Evolutionary conservation across 2,113 vertebrate genomes (phyloP).

Genomic region (Hassar affinis): DNA sequence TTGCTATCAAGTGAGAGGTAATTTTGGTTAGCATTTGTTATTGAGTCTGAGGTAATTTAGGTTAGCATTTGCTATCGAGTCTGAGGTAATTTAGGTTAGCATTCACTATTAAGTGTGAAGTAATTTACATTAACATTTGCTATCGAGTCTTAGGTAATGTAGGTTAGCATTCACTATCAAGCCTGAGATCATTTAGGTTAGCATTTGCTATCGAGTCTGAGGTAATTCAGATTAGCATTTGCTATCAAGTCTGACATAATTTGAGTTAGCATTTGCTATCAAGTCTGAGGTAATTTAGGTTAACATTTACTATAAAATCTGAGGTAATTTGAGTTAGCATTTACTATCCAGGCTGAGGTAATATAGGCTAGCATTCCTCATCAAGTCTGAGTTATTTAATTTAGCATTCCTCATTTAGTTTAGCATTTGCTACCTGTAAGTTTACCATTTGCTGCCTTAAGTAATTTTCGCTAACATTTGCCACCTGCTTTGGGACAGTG

Average conservation of each 20-base stretch:
- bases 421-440: background rate
- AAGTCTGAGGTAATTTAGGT: background rate
- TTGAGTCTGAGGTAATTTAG: too few species aligned
- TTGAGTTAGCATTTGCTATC: background rate
- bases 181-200: background rate
- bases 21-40: too few species aligned
- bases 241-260: background rate
- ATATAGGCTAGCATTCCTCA: too few species aligned
- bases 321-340: background rate
- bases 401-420: background rate
- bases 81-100: background rate
- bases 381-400: background rate
- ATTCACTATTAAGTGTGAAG: background rate
- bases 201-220: background rate
- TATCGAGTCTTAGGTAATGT: background rate
- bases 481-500: background rate
- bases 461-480: background rate
- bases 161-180: background rate
- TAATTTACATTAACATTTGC: background rate
- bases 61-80: too few species aligned
- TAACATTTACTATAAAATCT: background rate
- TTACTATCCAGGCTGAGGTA: background rate
- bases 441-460: too few species aligned
- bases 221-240: background rate
- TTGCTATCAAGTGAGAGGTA: too few species aligned